A percentile compares a stretch with the other conserved stretches of the same genome.
Conservation (phyloP, 2,888 invertebrate genomes). For the Actias luna region DNA sequence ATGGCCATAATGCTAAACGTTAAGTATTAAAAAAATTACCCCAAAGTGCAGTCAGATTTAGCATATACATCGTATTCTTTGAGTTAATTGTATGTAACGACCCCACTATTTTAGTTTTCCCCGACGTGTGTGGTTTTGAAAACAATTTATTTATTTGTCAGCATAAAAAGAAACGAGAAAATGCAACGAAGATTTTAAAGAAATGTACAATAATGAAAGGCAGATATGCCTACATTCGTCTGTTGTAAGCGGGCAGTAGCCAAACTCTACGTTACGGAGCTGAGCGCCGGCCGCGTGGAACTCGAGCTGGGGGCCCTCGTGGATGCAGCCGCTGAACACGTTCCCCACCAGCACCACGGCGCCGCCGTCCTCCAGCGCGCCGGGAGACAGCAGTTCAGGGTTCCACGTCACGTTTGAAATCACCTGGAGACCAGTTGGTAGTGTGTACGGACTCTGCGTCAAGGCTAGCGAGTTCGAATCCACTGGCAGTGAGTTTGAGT, state of each 20-base stretch:
- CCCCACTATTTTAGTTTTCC: no score
- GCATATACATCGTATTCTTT: no score
- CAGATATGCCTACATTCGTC: conserved; percentile 84
- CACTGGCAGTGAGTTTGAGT: no score
- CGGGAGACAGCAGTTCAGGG: conserved; percentile 86
- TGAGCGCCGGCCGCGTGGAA: conserved; percentile 85
- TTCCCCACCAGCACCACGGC: conserved; percentile 90
- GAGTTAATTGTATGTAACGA: no score
- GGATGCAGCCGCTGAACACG: conserved; percentile 91
- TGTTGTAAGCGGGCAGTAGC: conserved; percentile 87
- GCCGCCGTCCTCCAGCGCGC: conserved; percentile 86
- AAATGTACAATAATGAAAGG: not conserved
- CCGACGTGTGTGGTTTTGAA: no score
- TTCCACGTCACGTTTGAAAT: conserved; percentile 91
- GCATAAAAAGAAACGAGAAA: not conserved
- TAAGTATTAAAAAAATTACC: no score
- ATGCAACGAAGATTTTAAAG: not conserved
- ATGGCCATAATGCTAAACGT: no score
- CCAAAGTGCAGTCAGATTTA: no score
- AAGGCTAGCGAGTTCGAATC: no score
- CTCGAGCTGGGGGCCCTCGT: conserved; percentile 92
- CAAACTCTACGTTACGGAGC: conserved; percentile 87
- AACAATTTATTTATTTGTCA: no score
- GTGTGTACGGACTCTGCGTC: no score
- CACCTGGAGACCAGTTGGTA: conserved; percentile 63